A percentile compares a stretch with the other conserved stretches of the same genome.
These are phyloP conservation scores for Tauraco erythrolophus DNA, from an alignment of 2,113 vertebrate genomes.

Conservation along the genomic window DNA sequence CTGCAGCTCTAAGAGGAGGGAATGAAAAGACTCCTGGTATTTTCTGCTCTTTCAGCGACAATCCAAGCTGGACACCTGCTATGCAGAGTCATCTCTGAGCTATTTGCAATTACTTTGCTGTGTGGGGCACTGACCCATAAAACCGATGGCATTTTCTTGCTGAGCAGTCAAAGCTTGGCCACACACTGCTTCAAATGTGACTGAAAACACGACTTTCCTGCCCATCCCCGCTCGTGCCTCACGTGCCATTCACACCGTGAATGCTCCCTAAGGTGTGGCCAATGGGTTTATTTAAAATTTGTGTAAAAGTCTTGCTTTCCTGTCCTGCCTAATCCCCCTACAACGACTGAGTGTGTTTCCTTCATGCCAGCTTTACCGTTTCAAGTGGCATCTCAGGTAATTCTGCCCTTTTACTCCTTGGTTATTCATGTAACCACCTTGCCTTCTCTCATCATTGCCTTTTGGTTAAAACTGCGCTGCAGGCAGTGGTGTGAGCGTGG, in stretches of 20 bases:
- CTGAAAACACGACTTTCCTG: neutral
- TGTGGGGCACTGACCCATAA: neutral
- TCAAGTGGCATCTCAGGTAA: neutral
- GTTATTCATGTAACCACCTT: neutral
- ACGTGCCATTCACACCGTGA: neutral
- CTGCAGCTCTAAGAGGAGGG: neutral
- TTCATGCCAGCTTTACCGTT: neutral
- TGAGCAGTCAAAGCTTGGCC: neutral
- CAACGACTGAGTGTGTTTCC: neutral
- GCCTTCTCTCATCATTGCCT: neutral
- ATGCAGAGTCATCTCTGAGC: neutral
- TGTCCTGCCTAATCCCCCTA: neutral
- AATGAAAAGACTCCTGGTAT: fast-evolving
- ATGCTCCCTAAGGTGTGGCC: neutral
- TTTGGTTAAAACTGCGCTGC: neutral
- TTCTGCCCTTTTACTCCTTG: neutral
- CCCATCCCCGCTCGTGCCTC: neutral
- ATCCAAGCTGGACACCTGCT: neutral
- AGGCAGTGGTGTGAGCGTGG: neutral
- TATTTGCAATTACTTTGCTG: too few relatives aligned
- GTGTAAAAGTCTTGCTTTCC: neutral
- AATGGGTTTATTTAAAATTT: neutral
- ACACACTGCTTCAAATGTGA: neutral
- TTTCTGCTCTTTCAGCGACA: neutral
- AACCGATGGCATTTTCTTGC: neutral